phyloP scores from a whole-genome alignment of 2,797 vertebrate genomes.

The Mormyrops boulengeri region DNA sequence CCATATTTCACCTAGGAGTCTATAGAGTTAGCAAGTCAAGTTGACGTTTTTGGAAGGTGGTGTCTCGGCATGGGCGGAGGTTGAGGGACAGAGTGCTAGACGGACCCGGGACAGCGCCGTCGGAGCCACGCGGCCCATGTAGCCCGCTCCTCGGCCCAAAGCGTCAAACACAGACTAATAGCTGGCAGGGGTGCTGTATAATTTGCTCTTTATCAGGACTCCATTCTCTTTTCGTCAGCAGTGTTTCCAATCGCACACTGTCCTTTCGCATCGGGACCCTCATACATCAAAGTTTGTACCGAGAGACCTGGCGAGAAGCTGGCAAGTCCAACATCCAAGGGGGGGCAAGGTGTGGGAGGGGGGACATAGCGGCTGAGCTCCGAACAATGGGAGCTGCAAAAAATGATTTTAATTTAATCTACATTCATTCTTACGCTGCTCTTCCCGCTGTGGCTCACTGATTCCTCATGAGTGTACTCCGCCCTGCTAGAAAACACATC shows the following conservation, averaged over 20 bases:
- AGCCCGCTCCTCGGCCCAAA: constrained; percentile 27
- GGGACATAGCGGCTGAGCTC: constrained; percentile 24
- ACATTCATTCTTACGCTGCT: constrained; percentile 37
- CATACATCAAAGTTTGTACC: constrained; percentile 76
- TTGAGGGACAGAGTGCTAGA: constrained; percentile 12
- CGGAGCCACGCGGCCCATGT: constrained; percentile 30
- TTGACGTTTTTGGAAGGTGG: not conserved
- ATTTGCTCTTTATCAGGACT: constrained; percentile 70
- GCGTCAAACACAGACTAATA: constrained; percentile 59
- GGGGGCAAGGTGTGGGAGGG: constrained; percentile 30
- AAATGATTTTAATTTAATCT: constrained; percentile 37
- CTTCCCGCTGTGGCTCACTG: not conserved
- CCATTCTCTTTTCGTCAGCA: constrained; percentile 62
- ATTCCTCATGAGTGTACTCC: not conserved
- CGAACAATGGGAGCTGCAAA: constrained; percentile 33
- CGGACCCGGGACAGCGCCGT: not conserved
- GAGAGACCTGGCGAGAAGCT: constrained; percentile 40
- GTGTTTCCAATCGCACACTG: constrained; percentile 72
- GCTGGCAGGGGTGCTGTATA: constrained; percentile 60
- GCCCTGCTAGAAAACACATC: not conserved
- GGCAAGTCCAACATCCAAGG: constrained; percentile 43
- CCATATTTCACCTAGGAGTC: not conserved
- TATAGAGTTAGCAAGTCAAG: not conserved
- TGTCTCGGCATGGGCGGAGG: not conserved
- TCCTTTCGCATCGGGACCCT: constrained; percentile 70